Evolutionary conservation across 1,140 invertebrate genomes (phyloP), one percentile per base, ranked within the genome.

Genomic region (Lethrus apterus): DNA sequence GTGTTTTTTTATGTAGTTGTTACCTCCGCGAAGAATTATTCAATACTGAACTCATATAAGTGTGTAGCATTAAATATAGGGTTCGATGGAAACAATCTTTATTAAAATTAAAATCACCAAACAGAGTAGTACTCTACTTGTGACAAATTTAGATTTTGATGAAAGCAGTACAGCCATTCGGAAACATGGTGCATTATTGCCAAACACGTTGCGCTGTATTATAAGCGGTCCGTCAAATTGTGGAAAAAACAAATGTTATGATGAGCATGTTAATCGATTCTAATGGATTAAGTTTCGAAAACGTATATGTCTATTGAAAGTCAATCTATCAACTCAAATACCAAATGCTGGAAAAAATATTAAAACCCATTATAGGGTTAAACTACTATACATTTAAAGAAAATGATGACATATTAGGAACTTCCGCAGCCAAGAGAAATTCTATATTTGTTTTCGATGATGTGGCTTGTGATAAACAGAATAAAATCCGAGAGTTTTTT

Each of bases 381-480:
- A 46, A 40, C 32, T 64, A 58, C 38, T 56, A 51, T 50, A 21
- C 54, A 15, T 67, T 48, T 49, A 50, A 46, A 43, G 61, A 61
- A 10, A 58, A 62, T 51, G 57, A 58, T 9, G 20, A 59, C 30
- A 55, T 66, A 2, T 42, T 63, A n/a, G 15, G 15, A 11, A 56
- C 58, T 0, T 14, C 46, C 7, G 34, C 64, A 17, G 57, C 55
- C 7, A 35, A 38, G 44, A 31, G 36, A 13, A 61, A 68, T 54
- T 57, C 57, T n/a, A 34, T 68, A 14, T 57, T 68, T 45, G 62
- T 65, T 20, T 69, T 70, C 33, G 66, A 69, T 50, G 60, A 70
- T 50, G 48, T 67, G 5, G 51, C 56, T 2, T 67, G 62, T 53
- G 60, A 69, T 24, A 63, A 59, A 30, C 61, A 65, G 48, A 45